Conservation (phyloP, 2,113 vertebrate genomes). For the Oreamnos americanus region DNA sequence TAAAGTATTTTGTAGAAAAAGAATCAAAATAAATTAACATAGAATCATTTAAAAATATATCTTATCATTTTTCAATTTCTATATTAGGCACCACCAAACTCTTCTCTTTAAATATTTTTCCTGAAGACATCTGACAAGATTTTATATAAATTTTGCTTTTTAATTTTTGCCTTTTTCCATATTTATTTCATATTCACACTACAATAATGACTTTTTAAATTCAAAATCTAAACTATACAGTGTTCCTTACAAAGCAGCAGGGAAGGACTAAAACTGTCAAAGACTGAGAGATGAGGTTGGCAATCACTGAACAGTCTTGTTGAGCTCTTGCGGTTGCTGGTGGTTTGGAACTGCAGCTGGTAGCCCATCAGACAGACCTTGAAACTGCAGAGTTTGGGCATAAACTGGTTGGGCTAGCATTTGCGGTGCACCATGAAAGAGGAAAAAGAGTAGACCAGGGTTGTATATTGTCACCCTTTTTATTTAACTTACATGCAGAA, state of each 20-base stretch:
- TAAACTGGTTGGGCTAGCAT: conserved; percentile 92
- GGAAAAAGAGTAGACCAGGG: no score
- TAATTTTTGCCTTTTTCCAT: conserved; percentile 38
- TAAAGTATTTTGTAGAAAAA: no score
- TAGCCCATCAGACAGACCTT: conserved; percentile 94
- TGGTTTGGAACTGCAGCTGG: conserved; percentile 91
- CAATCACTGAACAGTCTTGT: conserved; percentile 88
- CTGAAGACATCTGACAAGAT: not conserved
- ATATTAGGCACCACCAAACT: no score
- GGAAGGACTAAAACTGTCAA: not conserved
- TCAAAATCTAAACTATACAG: conserved; percentile 61
- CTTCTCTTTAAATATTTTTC: no score
- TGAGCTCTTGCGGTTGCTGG: conserved; percentile 94
- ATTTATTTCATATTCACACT: conserved; percentile 62
- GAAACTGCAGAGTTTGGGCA: conserved; percentile 91
- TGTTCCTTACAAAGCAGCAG: not conserved
- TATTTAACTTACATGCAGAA: no score
- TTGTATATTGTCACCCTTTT: no score
- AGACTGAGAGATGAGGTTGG: not conserved
- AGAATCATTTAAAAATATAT: no score
- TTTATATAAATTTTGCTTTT: not conserved
- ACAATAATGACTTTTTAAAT: conserved; percentile 52
- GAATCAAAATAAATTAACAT: no score
- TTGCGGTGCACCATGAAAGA: conserved; percentile 80
- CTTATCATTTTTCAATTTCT: no score